phyloP scores from a whole-genome alignment of 37 sponge, comb jelly and placozoan genomes.

The Mnemiopsis leidyi region DNA sequence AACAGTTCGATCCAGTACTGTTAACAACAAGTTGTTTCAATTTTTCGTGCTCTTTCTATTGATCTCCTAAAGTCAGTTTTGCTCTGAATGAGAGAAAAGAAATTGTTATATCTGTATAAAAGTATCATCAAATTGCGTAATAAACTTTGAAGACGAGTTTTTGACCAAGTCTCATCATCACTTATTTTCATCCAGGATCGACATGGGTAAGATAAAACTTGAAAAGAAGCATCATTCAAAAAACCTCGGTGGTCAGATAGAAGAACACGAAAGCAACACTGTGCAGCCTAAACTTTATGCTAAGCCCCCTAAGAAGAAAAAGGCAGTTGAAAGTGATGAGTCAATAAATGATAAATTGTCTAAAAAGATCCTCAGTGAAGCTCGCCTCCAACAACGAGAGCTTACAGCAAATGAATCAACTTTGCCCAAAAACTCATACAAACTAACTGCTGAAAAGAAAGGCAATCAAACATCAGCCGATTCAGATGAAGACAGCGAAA shows the following conservation, averaged over 20 bases:
- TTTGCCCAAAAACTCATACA: background rate
- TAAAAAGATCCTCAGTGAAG: slow-evolving; percentile 36
- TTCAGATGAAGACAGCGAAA: slow-evolving; percentile 9
- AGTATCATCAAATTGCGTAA: no score
- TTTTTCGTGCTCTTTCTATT: background rate
- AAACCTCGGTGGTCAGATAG: slow-evolving; percentile 37
- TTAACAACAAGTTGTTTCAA: background rate
- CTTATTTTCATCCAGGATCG: background rate
- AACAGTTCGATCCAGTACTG: background rate
- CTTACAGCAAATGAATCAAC: background rate
- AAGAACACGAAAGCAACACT: slow-evolving; percentile 17
- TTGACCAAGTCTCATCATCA: no score
- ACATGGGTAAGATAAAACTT: slow-evolving; percentile 54
- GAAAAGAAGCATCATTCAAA: slow-evolving; percentile 42
- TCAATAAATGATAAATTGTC: background rate
- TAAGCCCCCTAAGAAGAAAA: slow-evolving; percentile 54
- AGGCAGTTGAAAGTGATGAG: background rate
- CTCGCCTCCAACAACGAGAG: slow-evolving; percentile 15
- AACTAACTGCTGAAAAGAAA: background rate
- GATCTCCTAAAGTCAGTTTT: no score
- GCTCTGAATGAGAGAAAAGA: no score
- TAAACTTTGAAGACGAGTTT: no score
- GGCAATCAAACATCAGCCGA: slow-evolving; percentile 38
- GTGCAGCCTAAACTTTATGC: slow-evolving; percentile 48
- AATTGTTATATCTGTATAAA: no score